Evolutionary conservation across 1,140 invertebrate species (phyloP), one percentile per base, ranked within the genome.

Genomic region (Sesamia nonagrioides): DNA sequence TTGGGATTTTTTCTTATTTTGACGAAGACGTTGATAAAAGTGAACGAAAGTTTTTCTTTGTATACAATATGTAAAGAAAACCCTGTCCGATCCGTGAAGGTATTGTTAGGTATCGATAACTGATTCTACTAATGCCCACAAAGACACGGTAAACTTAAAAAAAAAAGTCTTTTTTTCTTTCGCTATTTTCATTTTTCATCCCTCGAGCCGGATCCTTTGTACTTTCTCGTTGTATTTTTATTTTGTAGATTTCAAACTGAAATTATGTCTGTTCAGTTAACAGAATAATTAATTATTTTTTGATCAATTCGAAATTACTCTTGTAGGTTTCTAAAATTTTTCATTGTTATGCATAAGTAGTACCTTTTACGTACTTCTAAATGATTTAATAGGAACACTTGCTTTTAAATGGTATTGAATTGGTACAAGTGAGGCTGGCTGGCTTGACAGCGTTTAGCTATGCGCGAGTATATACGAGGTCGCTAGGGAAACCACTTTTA

Each of bases 381-480:
- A 50, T 48, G 18, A 50, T 48, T 69, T 7, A 48, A n/a, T 33
- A 45, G 66, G 18, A 15, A 21, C 18, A 72, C 42, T 52, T 72
- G 68, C n/a, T 78, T 63, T 73, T 73, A 72, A 77, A 68, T 68
- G 50, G 68, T 74, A 66, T 73, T 79, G 60, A 79, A 74, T 72
- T 79, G 77, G 71, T 79, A 79, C 69, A 61, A 75, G 52, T 69
- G 77, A 73, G 77, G 48, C 71, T 60, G 48, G 37, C n/a, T 18
- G 71, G 66, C 50, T 79, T 79, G 77, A 79, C 69, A 74, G 77
- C 69, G 61, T 74, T 79, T 79, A 73, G 77, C 77, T 73, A 79
- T 45, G 77, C 33, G 69, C 69, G 77, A 79, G 54, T 40, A 48
- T 56, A 15, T 33, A 61, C 74, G 74, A 77, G 74, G 74, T 77